Conservation (phyloP, 2,888 invertebrate species). For the Choristoneura rosaceana region DNA sequence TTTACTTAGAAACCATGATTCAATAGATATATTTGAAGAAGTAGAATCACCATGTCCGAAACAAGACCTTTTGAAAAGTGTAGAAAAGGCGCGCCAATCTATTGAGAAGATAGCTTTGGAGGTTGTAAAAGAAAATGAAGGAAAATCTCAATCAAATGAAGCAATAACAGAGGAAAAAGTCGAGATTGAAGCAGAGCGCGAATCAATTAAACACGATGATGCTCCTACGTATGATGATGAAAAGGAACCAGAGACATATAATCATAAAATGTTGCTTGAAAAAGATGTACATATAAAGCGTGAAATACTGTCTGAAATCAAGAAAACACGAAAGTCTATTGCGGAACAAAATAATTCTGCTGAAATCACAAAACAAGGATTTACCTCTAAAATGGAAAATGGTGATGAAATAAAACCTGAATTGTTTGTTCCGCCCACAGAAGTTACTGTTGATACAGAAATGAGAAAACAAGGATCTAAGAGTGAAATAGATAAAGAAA, state of each 20-base stretch:
- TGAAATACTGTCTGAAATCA: not conserved
- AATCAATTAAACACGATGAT: slow-evolving; percentile 6
- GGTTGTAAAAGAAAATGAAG: slow-evolving; percentile 46
- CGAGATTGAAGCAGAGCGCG: not conserved
- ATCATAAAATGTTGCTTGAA: not conserved
- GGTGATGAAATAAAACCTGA: not conserved
- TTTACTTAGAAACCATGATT: slow-evolving; percentile 59
- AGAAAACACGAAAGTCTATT: not conserved
- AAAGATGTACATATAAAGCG: not conserved
- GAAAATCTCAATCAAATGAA: slow-evolving; percentile 39
- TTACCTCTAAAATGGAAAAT: not conserved
- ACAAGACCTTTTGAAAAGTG: slow-evolving; percentile 21
- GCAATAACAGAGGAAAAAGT: not conserved
- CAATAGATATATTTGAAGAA: slow-evolving; percentile 70
- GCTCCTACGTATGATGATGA: not conserved
- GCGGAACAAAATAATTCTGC: not conserved
- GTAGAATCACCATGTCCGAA: slow-evolving; percentile 52
- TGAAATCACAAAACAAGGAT: not conserved
- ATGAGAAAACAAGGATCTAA: not conserved
- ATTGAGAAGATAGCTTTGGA: slow-evolving; percentile 54
- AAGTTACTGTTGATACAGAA: not conserved
- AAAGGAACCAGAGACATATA: not conserved
- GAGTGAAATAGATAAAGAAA: not conserved
- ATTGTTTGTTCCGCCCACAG: not conserved
- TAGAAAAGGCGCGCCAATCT: slow-evolving; percentile 54